Conservation (phyloP, 2,797 vertebrate species). For the Bradypodion pumilum region DNA sequence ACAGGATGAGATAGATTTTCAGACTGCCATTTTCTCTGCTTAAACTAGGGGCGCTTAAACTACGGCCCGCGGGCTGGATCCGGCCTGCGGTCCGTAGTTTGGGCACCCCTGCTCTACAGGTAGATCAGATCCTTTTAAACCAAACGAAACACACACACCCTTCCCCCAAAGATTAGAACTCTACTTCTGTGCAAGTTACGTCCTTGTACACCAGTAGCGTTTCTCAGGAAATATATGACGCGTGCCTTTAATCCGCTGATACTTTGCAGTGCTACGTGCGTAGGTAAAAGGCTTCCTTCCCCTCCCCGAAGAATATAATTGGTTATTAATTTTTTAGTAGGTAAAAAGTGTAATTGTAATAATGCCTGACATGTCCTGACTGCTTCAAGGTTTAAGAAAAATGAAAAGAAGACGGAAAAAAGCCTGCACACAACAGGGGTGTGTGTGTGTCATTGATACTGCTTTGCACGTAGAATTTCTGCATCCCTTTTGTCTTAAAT, state of each 20-base stretch:
- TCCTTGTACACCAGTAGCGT: background rate
- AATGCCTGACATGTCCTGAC: constrained; percentile 65
- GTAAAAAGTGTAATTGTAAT: constrained; percentile 69
- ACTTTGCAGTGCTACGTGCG: constrained; percentile 54
- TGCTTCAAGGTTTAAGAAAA: constrained; percentile 61
- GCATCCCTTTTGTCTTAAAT: background rate
- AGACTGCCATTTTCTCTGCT: no score
- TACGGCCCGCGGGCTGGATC: no score
- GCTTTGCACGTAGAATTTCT: background rate
- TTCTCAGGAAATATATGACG: background rate
- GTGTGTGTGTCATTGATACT: no score
- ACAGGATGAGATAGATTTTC: no score
- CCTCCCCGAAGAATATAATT: constrained; percentile 57
- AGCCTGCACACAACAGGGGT: background rate
- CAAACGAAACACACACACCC: no score
- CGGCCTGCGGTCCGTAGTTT: no score
- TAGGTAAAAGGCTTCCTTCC: constrained; percentile 45
- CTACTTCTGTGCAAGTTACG: no score
- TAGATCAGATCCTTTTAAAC: no score
- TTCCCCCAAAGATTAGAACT: no score
- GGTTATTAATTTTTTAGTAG: constrained; percentile 72
- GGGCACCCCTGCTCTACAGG: no score
- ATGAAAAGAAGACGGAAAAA: constrained; percentile 25
- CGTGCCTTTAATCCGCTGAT: constrained; percentile 45
- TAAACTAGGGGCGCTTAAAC: no score